Evolutionary conservation across 2,888 invertebrate genomes (phyloP).

Genomic region (Macrophya annulata): DNA sequence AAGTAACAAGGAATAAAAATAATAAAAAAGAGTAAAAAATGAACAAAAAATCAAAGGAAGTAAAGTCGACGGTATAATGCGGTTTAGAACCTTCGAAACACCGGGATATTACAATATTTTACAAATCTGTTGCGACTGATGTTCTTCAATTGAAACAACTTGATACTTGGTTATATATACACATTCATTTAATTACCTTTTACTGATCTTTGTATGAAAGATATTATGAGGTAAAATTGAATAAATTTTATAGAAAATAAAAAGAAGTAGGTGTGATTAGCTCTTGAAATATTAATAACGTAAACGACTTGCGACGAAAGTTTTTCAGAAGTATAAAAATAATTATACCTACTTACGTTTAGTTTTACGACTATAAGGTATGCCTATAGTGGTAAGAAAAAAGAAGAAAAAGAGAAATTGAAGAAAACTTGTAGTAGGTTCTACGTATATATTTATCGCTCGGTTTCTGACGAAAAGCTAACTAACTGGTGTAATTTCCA

Average conservation of each 20-base stretch:
- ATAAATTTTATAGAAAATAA: too few relatives aligned
- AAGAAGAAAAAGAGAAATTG: not conserved
- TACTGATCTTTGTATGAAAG: not conserved
- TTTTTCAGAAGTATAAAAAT: slow-evolving; percentile 1
- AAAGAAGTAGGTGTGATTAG: not conserved
- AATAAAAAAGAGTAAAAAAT: not conserved
- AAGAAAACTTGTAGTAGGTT: not conserved
- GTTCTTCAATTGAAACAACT: not conserved
- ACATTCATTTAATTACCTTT: not conserved
- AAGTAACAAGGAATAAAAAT: slow-evolving; percentile 27
- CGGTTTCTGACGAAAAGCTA: slow-evolving; percentile 33
- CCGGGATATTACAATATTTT: not conserved
- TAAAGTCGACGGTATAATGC: slow-evolving; percentile 12
- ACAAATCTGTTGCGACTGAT: not conserved
- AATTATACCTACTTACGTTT: not conserved
- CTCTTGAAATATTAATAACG: not conserved
- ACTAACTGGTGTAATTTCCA: slow-evolving; percentile 47
- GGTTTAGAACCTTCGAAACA: slow-evolving; percentile 12
- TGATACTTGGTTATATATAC: not conserved
- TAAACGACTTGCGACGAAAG: not conserved
- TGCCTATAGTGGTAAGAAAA: not conserved
- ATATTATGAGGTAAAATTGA: not conserved
- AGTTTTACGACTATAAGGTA: slow-evolving; percentile 12
- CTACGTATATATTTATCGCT: not conserved
- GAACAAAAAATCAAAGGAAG: not conserved